Percentiles rank a stretch among this genome's conserved stretches.
phyloP scores from a whole-genome alignment of 2,888 invertebrate genomes.

The Oligia strigilis region DNA sequence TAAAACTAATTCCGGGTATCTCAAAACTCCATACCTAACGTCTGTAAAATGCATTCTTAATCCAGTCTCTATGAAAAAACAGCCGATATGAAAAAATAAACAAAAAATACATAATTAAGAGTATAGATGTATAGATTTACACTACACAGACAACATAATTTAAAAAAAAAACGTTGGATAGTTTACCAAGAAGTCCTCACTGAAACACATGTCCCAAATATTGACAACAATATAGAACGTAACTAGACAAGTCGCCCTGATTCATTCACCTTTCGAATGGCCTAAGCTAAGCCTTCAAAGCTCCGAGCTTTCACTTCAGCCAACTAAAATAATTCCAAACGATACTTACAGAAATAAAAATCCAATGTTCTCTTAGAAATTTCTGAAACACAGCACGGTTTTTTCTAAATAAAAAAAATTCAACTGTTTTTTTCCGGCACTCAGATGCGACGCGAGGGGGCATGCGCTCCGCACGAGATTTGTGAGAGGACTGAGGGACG shows the following conservation, averaged over 20 bases:
- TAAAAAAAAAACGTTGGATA: neutral
- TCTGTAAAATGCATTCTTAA: neutral
- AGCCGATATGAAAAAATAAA: neutral
- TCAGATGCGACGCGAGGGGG: slow-evolving; percentile 71
- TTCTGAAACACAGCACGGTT: slow-evolving; percentile 84
- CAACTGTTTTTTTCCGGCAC: slow-evolving; percentile 78
- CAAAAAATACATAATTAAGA: neutral
- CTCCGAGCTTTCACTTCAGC: slow-evolving; percentile 75
- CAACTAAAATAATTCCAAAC: slow-evolving; percentile 60
- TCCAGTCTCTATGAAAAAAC: slow-evolving; percentile 5
- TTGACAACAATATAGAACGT: slow-evolving; percentile 61
- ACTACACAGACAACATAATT: neutral
- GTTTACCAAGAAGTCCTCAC: slow-evolving; percentile 7
- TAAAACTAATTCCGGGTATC: neutral
- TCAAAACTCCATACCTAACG: neutral
- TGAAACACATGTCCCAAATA: slow-evolving; percentile 62
- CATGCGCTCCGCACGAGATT: slow-evolving; percentile 74
- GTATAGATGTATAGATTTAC: neutral
- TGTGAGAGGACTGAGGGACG: slow-evolving; percentile 84
- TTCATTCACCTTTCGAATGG: slow-evolving; percentile 78
- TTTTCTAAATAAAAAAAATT: slow-evolving; percentile 79
- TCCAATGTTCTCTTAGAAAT: slow-evolving; percentile 79
- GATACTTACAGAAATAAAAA: slow-evolving; percentile 84
- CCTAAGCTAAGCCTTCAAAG: slow-evolving; percentile 69
- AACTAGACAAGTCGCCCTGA: slow-evolving; percentile 68